Evolutionary conservation across 1,140 invertebrate species (phyloP).

Genomic region (Lepidurus arcticus): DNA sequence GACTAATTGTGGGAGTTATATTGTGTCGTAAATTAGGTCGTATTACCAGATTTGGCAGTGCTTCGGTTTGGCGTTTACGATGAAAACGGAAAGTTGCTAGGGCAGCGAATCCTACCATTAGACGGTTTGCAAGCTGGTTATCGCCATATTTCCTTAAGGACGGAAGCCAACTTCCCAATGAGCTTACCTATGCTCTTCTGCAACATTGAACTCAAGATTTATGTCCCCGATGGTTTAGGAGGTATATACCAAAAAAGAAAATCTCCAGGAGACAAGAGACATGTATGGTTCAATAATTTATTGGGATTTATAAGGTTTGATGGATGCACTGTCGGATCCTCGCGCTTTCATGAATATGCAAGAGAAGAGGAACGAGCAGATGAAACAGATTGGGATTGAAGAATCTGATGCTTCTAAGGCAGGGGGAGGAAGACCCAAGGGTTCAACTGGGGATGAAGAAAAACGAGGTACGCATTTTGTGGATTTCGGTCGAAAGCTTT

Average conservation of each 20-base stretch:
- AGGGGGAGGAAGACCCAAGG: conserved; percentile 47
- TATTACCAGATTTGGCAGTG: conserved; percentile 95
- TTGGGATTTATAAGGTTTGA: conserved; percentile 66
- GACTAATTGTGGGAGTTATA: conserved; percentile 16
- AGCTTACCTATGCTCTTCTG: conserved; percentile 98
- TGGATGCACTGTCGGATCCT: conserved; percentile 95
- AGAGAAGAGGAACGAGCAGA: conserved; percentile 80
- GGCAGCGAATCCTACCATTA: conserved; percentile 93
- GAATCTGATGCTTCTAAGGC: conserved; percentile 58
- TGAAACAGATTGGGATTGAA: conserved; percentile 91
- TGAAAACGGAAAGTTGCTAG: conserved; percentile 93
- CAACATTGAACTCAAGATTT: conserved; percentile 98
- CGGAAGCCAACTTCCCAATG: conserved; percentile 98
- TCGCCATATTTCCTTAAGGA: conserved; percentile 92
- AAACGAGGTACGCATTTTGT: conserved; percentile 40
- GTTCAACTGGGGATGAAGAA: conserved; percentile 45
- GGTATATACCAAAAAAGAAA: conserved; percentile 52
- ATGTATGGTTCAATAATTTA: background rate
- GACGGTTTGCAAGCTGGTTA: conserved; percentile 97
- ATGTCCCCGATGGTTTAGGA: conserved; percentile 98
- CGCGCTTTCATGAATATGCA: conserved; percentile 83
- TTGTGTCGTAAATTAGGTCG: conserved; percentile 59
- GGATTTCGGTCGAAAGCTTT: background rate
- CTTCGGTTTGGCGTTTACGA: conserved; percentile 97
- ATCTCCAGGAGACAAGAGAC: background rate